Evolutionary conservation across 2,888 invertebrate genomes (phyloP).

Genomic region (Aelia acuminata): DNA sequence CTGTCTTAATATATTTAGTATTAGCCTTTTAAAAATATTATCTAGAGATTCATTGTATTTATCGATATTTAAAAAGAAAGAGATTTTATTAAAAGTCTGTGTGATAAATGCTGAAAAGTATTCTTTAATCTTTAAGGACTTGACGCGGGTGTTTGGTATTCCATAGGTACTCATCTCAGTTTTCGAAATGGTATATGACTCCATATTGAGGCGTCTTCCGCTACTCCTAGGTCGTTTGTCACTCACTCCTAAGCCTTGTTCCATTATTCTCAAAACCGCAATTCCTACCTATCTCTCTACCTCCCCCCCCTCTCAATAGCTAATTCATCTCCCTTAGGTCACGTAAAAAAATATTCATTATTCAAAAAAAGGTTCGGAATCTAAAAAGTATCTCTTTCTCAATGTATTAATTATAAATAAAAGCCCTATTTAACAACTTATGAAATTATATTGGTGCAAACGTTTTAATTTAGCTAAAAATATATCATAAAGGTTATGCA

Average conservation of each 20-base stretch:
- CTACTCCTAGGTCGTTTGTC: neutral
- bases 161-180: neutral
- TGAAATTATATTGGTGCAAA: too few species aligned
- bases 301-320: neutral
- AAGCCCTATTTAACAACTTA: too few species aligned
- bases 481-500: too few species aligned
- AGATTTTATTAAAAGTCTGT: neutral
- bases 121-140: neutral
- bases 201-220: neutral
- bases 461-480: too few species aligned
- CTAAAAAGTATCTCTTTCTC: neutral
- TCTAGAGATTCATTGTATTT: too few species aligned
- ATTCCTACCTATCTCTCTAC: neutral
- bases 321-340: neutral
- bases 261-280: neutral
- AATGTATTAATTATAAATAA: too few species aligned
- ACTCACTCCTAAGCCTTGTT: constrained; percentile 4
- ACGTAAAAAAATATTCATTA: too few species aligned
- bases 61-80: neutral
- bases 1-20: too few species aligned
- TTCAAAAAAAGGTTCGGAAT: neutral
- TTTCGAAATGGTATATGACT: constrained; percentile 14
- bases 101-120: neutral
- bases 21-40: too few species aligned
- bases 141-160: constrained; percentile 1